Evolutionary conservation across 2,113 vertebrate species (phyloP).

Genomic region (Sebastes fasciatus): DNA sequence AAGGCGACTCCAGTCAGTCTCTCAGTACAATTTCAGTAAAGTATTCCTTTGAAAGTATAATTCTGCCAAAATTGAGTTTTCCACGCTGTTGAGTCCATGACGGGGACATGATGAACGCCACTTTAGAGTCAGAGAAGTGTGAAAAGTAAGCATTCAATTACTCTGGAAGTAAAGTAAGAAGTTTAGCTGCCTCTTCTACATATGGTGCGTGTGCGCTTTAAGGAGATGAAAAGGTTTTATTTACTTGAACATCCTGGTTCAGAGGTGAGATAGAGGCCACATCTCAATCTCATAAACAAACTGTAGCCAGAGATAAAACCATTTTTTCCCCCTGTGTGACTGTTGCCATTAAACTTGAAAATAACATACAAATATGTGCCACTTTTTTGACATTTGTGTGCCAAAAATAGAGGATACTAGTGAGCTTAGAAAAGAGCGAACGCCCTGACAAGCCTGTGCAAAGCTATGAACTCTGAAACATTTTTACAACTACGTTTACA

Average conservation of each 20-base stretch:
- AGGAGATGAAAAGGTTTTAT: slow-evolving; percentile 20
- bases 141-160: slow-evolving; percentile 53
- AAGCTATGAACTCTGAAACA: slow-evolving; percentile 16
- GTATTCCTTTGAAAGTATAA: slow-evolving; percentile 48
- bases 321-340: neutral
- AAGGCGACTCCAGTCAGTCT: slow-evolving; percentile 22
- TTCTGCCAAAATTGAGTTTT: slow-evolving; percentile 62
- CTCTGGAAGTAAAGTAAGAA: slow-evolving; percentile 35
- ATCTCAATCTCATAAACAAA: neutral
- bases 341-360: slow-evolving; percentile 6
- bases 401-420: neutral
- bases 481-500: slow-evolving; percentile 41
- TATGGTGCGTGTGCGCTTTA: slow-evolving; percentile 4
- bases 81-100: slow-evolving; percentile 58
- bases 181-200: slow-evolving; percentile 31
- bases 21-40: slow-evolving; percentile 32
- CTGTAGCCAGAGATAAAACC: neutral
- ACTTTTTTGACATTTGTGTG: neutral
- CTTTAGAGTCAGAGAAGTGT: slow-evolving; percentile 55
- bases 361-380: neutral
- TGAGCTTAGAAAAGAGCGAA: neutral
- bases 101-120: slow-evolving; percentile 48
- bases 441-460: neutral
- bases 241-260: slow-evolving; percentile 21
- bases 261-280: slow-evolving; percentile 15